A percentile compares a stretch with the other conserved stretches of the same genome.
Evolutionary conservation across 2,888 invertebrate genomes (phyloP).

Genomic region (Argyra leucocephala): DNA sequence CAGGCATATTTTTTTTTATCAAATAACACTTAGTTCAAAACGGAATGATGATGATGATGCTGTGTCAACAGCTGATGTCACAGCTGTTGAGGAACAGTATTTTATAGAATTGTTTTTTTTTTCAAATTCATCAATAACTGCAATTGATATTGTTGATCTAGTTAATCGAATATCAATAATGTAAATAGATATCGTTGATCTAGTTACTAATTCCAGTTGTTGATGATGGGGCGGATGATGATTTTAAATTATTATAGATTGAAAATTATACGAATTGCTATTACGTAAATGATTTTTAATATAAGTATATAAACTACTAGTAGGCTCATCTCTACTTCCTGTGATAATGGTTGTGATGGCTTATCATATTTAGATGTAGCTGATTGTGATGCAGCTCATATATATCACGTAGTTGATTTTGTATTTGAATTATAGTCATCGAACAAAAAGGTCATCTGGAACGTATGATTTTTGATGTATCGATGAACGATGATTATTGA

Average conservation of each 20-base stretch:
- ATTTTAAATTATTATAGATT: background rate
- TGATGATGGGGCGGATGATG: background rate
- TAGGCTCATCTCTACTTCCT: background rate
- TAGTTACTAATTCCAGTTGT: too few species aligned
- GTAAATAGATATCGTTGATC: too few species aligned
- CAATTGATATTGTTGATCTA: background rate
- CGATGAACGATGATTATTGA: constrained; percentile 40
- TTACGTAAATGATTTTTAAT: constrained; percentile 17
- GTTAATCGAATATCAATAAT: too few species aligned
- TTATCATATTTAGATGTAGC: constrained; percentile 7
- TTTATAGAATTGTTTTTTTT: background rate
- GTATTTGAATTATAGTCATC: constrained; percentile 41
- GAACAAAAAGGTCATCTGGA: constrained; percentile 20
- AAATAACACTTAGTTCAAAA: background rate
- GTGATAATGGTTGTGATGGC: background rate
- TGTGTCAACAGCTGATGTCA: constrained; percentile 5
- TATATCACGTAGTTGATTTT: constrained; percentile 30
- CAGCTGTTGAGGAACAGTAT: background rate
- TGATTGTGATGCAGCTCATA: constrained; percentile 14
- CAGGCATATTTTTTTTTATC: too few species aligned
- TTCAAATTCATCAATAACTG: background rate
- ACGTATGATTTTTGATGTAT: constrained; percentile 27
- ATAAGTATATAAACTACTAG: background rate
- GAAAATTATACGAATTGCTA: constrained; percentile 13
- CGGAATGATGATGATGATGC: constrained; percentile 19